Evolutionary conservation across 1,140 invertebrate genomes (phyloP).

Genomic region (Scylla paramamosain): DNA sequence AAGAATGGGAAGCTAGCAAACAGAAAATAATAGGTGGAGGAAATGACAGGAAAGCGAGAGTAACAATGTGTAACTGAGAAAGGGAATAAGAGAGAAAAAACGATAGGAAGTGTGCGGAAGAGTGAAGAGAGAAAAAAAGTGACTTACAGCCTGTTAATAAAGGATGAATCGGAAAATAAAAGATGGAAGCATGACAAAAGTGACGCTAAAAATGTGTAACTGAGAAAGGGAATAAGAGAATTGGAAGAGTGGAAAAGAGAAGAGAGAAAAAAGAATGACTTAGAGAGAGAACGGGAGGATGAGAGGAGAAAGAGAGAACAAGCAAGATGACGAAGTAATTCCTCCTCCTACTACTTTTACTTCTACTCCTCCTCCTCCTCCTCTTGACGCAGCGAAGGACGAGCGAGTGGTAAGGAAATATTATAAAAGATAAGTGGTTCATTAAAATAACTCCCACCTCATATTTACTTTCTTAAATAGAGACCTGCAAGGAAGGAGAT

Average conservation of each 20-base stretch:
- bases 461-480: too few species aligned
- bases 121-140: neutral
- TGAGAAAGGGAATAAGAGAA: neutral
- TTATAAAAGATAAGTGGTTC: too few species aligned
- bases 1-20: too few species aligned
- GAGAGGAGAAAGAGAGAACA: neutral
- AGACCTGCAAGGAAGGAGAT: too few species aligned
- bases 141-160: too few species aligned
- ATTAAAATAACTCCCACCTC: too few species aligned
- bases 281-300: neutral
- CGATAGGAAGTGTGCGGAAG: neutral
- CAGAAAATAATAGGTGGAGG: neutral
- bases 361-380: too few species aligned
- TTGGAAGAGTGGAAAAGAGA: too few species aligned
- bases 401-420: too few species aligned
- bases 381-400: too few species aligned
- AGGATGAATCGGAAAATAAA: too few species aligned
- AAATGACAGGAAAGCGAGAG: neutral
- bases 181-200: neutral
- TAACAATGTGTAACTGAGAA: neutral
- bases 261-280: neutral
- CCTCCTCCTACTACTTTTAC: too few species aligned
- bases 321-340: neutral
- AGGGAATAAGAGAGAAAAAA: constrained; percentile 12
- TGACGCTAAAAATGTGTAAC: neutral